Evolutionary conservation across 2,888 invertebrate species (phyloP).

Genomic region (Synanthedon andrenaeformis): DNA sequence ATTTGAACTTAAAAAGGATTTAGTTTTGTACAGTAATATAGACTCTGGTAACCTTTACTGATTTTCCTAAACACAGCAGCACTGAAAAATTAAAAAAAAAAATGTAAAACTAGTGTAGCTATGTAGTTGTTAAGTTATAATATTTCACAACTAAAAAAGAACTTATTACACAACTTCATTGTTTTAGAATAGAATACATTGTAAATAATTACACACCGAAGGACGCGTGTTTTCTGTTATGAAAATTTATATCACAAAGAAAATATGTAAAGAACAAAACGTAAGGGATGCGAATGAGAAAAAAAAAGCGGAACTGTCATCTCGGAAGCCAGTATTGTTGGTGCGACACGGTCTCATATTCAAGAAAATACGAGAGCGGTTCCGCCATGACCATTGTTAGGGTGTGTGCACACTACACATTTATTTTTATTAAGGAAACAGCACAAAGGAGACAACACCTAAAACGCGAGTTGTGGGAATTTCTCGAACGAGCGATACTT

Average conservation of each 20-base stretch:
- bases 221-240: too few relatives aligned
- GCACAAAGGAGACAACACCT: slow-evolving; percentile 20
- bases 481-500: background rate
- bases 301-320: slow-evolving; percentile 21
- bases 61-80: too few relatives aligned
- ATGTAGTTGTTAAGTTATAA: too few relatives aligned
- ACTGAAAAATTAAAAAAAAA: too few relatives aligned
- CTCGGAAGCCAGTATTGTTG: slow-evolving; percentile 33
- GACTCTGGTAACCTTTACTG: too few relatives aligned
- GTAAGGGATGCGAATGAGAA: slow-evolving; percentile 6
- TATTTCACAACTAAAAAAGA: too few relatives aligned
- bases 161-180: too few relatives aligned
- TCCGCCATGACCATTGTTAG: slow-evolving; percentile 23
- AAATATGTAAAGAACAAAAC: background rate
- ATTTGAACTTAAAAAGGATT: too few relatives aligned
- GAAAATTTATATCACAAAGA: background rate
- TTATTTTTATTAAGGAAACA: slow-evolving; percentile 27
- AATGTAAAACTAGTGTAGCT: too few relatives aligned
- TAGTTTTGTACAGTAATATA: too few relatives aligned
- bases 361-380: slow-evolving; percentile 40
- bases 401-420: slow-evolving; percentile 16
- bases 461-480: slow-evolving; percentile 18
- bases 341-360: slow-evolving; percentile 25
- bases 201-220: too few relatives aligned
- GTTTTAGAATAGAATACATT: too few relatives aligned